Evolutionary conservation across 2,113 vertebrate genomes (phyloP).

Genomic region (Sterna hirundo): DNA sequence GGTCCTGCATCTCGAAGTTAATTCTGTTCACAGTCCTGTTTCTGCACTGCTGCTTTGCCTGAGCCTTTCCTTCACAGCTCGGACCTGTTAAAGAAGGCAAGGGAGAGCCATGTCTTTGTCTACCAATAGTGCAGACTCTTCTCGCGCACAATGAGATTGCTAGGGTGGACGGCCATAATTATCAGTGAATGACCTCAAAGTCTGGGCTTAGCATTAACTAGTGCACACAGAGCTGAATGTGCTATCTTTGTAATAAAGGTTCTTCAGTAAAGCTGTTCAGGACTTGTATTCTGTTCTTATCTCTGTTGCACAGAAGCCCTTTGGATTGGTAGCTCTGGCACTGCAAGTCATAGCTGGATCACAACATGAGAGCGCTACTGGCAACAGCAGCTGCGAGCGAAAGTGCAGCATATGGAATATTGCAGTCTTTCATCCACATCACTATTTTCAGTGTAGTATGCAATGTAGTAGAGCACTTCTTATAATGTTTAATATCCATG

Average conservation of each 20-base stretch:
- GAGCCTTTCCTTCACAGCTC: background rate
- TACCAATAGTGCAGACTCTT: background rate
- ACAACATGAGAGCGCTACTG: background rate
- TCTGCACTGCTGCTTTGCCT: background rate
- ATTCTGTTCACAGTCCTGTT: accelerated
- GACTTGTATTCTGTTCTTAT: background rate
- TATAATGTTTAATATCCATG: background rate
- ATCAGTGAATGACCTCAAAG: background rate
- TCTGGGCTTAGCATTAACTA: background rate
- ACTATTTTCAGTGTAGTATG: background rate
- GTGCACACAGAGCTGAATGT: background rate
- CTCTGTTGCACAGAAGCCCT: background rate
- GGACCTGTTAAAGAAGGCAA: background rate
- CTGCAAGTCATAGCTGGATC: background rate
- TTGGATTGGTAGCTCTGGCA: background rate
- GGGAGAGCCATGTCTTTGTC: background rate
- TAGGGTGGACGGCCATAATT: background rate
- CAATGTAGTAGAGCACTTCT: background rate
- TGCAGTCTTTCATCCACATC: background rate
- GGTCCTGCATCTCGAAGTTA: background rate
- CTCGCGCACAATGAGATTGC: background rate
- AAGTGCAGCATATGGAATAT: background rate
- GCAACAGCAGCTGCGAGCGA: background rate
- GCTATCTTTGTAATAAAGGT: background rate
- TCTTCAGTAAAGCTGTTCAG: background rate